Base-by-base conservation (phyloP, 1,140 invertebrate species). In the Apolygus lucorum region DNA sequence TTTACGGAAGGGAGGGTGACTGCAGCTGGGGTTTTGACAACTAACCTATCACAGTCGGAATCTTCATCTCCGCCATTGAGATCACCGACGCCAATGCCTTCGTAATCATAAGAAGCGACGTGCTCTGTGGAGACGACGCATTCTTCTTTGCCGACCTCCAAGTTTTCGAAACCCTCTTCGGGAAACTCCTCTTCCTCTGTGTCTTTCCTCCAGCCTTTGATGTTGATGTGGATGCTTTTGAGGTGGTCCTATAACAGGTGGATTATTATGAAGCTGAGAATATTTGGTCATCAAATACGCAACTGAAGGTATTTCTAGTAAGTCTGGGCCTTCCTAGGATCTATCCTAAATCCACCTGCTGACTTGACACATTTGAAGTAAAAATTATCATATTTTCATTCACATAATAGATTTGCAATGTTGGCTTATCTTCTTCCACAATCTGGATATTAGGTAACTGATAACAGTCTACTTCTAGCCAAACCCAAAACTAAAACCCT, bases 121-220 rank as follows among this genome's bases (percentile, higher is more conserved):
- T 70, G 28, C 21, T 29, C 25, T 52, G 69, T 63, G 21, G 34
- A 11, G 21, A 49, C 34, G 24, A 27, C 22, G 1, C 26, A 26
- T 24, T 34, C 62, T 2, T 62, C 54, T 54, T 34, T 2, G 26
- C 24, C 25, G 26, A 62, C 68, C 27, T 69, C 52, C 42, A 62
- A 4, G 54, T 62, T 63, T 28, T 69, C 52, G 63, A 69, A 21
- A 63, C n/a, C 17, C 68, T 69, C 11, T 63, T 68, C 54, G 8
- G 8, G 54, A 52, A 52, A 42, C 8, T 52, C n/a, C n/a, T 68
- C 67, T 22, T 26, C 4, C 25, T 68, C 67, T 27, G 52, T 49
- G 2, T 21, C 67, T 11, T 68, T 52, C 1, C 22, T n/a, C 42
- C 52, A 34, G 25, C 67, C 34, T 68, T 68, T 68, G 26, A 68